These are phyloP conservation scores for Cheilosia grossa DNA, from an alignment of 2,888 invertebrate genomes.

Conservation along the genomic window DNA sequence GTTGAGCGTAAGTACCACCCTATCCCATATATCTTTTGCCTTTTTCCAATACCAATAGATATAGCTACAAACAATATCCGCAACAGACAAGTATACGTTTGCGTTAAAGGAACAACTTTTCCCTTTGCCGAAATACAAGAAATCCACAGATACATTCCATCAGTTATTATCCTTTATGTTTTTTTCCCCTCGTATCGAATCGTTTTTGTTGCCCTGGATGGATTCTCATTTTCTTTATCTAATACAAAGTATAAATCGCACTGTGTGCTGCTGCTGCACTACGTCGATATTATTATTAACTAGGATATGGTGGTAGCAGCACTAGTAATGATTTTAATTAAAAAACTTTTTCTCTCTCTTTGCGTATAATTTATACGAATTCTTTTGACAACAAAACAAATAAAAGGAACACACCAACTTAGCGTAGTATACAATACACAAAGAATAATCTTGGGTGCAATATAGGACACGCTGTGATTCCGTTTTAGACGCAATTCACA, in stretches of 20 bases:
- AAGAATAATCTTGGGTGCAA: conserved; percentile 36
- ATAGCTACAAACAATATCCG: background rate
- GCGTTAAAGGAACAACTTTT: conserved; percentile 15
- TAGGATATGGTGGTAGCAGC: conserved; percentile 9
- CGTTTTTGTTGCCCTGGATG: conserved; percentile 6
- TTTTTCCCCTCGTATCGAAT: background rate
- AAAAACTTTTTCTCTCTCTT: conserved; percentile 60
- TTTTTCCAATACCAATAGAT: too few relatives aligned
- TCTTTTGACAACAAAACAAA: conserved; percentile 48
- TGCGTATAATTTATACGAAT: conserved; percentile 45
- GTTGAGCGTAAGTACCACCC: conserved; percentile 46
- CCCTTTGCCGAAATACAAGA: conserved; percentile 21
- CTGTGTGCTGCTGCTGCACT: conserved; percentile 13
- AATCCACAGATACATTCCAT: conserved; percentile 46
- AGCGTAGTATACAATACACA: background rate
- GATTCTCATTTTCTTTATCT: background rate
- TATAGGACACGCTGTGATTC: conserved; percentile 33
- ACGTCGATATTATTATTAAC: conserved; percentile 43
- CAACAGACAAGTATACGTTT: conserved; percentile 48
- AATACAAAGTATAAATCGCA: background rate
- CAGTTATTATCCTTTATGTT: conserved; percentile 40
- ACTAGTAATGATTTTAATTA: conserved; percentile 71
- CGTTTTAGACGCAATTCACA: conserved; percentile 30
- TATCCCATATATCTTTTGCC: too few relatives aligned
- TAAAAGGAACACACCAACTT: conserved; percentile 18